Evolutionary conservation across 2,888 invertebrate genomes (phyloP).

Genomic region (Drosophila subquinaria): DNA sequence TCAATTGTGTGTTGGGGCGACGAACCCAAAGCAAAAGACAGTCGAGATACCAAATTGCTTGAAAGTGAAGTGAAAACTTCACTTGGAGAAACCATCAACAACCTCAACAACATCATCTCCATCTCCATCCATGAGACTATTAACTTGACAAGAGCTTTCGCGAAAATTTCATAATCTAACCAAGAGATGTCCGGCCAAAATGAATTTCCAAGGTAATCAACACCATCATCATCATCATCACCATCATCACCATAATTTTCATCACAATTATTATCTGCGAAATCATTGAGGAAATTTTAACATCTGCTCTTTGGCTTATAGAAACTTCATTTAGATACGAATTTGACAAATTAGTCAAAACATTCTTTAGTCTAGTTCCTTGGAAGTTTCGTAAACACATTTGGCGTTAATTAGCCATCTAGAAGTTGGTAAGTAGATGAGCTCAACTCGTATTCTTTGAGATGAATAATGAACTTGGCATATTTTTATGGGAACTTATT

Average conservation of each 20-base stretch:
- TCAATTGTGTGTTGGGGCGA: constrained; percentile 38
- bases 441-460: not conserved
- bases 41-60: constrained; percentile 25
- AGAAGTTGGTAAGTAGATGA: not conserved
- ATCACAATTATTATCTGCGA: not conserved
- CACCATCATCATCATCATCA: constrained; percentile 23
- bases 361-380: constrained; percentile 22
- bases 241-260: constrained; percentile 19
- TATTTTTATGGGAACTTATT: constrained; percentile 35
- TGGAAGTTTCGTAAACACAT: constrained; percentile 29
- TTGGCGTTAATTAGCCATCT: constrained; percentile 56
- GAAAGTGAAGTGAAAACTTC: constrained; percentile 57
- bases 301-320: constrained; percentile 10
- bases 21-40: constrained; percentile 40
- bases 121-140: constrained; percentile 31
- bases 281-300: constrained; percentile 14
- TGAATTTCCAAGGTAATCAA: constrained; percentile 49
- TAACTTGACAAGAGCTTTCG: constrained; percentile 54
- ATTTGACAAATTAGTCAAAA: constrained; percentile 38
- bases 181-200: constrained; percentile 14
- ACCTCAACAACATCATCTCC: constrained; percentile 5
- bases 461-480: constrained; percentile 35
- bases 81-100: constrained; percentile 14
- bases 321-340: constrained; percentile 13
- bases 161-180: constrained; percentile 52